Percentiles rank a stretch among this genome's conserved stretches.
These are phyloP conservation scores for Cheilosia soror DNA, from an alignment of 2,888 invertebrate genomes.

Conservation along the genomic window DNA sequence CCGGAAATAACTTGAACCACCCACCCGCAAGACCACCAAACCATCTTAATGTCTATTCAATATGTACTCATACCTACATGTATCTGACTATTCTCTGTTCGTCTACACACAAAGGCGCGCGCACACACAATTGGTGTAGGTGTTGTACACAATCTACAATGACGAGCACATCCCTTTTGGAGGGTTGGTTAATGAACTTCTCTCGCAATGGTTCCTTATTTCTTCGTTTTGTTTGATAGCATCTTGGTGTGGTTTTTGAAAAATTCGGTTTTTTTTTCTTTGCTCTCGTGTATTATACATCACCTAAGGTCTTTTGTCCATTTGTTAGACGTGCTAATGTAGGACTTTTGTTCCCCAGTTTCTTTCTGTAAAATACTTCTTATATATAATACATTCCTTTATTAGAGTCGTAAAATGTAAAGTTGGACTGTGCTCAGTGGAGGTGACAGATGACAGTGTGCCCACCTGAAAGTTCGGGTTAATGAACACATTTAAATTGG, in stretches of 20 bases:
- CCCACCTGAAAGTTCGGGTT: constrained; percentile 45
- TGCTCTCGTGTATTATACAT: constrained; percentile 9
- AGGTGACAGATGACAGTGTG: constrained; percentile 1
- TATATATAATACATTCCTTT: constrained; percentile 3
- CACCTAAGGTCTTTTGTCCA: constrained; percentile 37
- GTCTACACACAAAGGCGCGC: constrained; percentile 34
- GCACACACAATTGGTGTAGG: background rate
- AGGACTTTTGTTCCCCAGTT: constrained; percentile 7
- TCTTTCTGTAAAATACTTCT: constrained; percentile 9
- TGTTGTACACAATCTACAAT: constrained; percentile 12
- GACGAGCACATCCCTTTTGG: constrained; percentile 22
- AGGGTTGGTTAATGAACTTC: constrained; percentile 69
- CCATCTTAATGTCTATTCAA: constrained; percentile 46
- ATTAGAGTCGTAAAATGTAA: constrained; percentile 23
- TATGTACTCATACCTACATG: constrained; percentile 2
- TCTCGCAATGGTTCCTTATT: constrained; percentile 37
- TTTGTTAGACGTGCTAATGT: constrained; percentile 31
- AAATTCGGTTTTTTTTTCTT: constrained; percentile 13
- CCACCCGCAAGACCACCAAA: constrained; percentile 43
- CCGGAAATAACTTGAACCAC: constrained; percentile 73
- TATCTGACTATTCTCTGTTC: constrained; percentile 1
- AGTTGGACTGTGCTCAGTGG: constrained; percentile 18
- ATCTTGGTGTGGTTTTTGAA: constrained; percentile 48
- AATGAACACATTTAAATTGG: constrained; percentile 73
- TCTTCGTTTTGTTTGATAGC: constrained; percentile 39